phyloP scores from a whole-genome alignment of 1,140 invertebrate genomes.

The Nixonia krombeini region DNA sequence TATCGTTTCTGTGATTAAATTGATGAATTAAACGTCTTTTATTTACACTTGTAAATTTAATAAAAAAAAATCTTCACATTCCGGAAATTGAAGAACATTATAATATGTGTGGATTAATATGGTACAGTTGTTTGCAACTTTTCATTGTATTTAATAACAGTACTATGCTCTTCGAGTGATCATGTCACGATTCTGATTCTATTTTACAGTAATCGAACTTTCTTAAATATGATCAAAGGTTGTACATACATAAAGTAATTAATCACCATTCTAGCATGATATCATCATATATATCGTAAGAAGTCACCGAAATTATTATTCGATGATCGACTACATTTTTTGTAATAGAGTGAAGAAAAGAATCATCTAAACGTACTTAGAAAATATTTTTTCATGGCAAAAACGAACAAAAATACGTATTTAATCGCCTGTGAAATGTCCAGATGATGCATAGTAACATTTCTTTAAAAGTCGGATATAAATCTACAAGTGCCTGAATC shows the following conservation, averaged over 20 bases:
- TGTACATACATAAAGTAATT: constrained; percentile 6
- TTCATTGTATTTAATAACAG: too few species aligned
- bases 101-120: too few species aligned
- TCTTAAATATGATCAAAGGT: background rate
- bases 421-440: constrained; percentile 11
- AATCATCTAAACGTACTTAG: constrained; percentile 4
- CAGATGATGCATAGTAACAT: constrained; percentile 17
- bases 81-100: too few species aligned
- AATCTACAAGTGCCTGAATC: constrained; percentile 40
- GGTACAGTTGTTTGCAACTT: too few species aligned
- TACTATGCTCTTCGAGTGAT: too few species aligned
- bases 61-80: too few species aligned
- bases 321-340: background rate
- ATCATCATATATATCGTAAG: background rate
- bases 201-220: background rate
- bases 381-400: background rate
- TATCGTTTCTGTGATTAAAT: too few species aligned
- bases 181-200: too few species aligned
- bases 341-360: background rate
- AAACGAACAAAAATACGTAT: constrained; percentile 33
- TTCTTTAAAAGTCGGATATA: constrained; percentile 32
- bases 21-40: too few species aligned
- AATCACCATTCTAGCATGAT: background rate
- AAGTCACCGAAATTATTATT: background rate
- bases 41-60: too few species aligned